Evolutionary conservation across 2,797 vertebrate genomes (phyloP).

Genomic region (Dendrocincla fuliginosa): DNA sequence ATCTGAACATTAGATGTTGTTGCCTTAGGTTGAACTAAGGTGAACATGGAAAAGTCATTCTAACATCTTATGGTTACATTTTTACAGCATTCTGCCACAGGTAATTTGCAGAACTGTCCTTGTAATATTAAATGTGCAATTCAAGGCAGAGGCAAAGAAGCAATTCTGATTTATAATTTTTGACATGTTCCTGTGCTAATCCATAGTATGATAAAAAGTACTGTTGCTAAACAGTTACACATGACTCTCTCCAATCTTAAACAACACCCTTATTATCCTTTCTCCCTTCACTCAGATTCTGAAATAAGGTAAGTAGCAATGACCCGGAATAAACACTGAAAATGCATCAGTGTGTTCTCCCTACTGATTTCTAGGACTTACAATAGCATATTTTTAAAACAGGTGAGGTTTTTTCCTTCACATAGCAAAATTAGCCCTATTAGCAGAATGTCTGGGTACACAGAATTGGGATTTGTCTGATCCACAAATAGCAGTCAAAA

Average conservation of each 20-base stretch:
- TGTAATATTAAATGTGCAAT: neutral
- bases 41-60: neutral
- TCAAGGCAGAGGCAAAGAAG: neutral
- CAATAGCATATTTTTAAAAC: neutral
- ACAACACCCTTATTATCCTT: neutral
- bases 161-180: neutral
- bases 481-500: neutral
- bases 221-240: neutral
- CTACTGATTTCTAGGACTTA: neutral
- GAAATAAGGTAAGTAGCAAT: neutral
- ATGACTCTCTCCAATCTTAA: neutral
- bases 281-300: neutral
- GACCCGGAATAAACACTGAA: neutral
- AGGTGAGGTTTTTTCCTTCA: neutral
- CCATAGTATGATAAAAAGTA: neutral
- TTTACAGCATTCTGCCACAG: neutral
- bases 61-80: neutral
- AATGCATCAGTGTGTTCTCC: neutral
- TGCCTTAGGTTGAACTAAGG: neutral
- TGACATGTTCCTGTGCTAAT: neutral
- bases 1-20: neutral
- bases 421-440: neutral
- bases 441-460: neutral
- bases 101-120: neutral
- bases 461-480: neutral